Conservation (phyloP, 2,797 vertebrate species). For the Ctenopoma kingsleyae region DNA sequence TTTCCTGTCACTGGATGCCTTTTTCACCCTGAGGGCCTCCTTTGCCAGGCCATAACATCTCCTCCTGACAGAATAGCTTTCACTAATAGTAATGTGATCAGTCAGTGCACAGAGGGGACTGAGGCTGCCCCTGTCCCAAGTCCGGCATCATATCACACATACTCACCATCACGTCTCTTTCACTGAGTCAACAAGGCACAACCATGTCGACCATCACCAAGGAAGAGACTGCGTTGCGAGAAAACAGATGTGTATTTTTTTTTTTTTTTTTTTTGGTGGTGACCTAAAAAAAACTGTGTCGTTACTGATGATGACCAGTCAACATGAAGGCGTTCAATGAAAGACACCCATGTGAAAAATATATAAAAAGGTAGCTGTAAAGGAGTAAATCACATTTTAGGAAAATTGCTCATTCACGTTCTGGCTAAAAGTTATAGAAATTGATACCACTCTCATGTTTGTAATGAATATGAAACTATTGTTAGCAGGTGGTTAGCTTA, state of each 20-base stretch:
- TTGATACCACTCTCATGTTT: no score
- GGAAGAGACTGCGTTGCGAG: constrained; percentile 6
- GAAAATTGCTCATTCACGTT: background rate
- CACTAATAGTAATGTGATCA: constrained; percentile 79
- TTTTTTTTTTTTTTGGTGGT: background rate
- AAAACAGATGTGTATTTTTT: constrained; percentile 18
- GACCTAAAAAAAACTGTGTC: constrained; percentile 48
- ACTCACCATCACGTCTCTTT: constrained; percentile 59
- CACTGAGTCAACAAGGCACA: constrained; percentile 60
- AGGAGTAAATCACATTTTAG: background rate
- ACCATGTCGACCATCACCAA: constrained; percentile 29
- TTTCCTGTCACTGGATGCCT: constrained; percentile 62
- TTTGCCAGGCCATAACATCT: constrained; percentile 60
- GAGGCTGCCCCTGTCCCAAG: constrained; percentile 64
- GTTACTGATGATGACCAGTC: constrained; percentile 1
- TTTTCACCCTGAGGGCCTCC: constrained; percentile 50
- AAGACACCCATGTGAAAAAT: background rate
- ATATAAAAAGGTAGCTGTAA: background rate
- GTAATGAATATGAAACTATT: no score
- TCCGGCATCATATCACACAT: constrained; percentile 72
- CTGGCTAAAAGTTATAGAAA: background rate
- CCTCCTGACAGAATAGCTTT: constrained; percentile 74
- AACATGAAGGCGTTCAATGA: background rate
- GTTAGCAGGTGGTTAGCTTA: background rate
- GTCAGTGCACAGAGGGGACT: constrained; percentile 73